Base-by-base conservation (phyloP, 1,140 invertebrate species). In the Drosophila guanche region DNA sequence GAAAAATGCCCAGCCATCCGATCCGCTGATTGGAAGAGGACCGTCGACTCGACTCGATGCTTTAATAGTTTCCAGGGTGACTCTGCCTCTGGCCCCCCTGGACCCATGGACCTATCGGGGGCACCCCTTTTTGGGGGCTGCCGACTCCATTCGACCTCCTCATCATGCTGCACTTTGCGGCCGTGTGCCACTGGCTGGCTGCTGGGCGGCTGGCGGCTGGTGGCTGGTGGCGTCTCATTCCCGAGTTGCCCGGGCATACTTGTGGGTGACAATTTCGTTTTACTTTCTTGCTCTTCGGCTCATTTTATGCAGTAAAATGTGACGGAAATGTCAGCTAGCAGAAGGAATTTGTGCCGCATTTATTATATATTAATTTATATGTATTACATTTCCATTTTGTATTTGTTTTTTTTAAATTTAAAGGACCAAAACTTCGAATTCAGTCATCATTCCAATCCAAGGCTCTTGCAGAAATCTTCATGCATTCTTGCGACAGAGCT, bases 21-120 rank as follows among this genome's bases (percentile, higher is more conserved):
- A 85, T 80, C 81, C 80, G 80, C 80, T 85, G 80, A 85, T 86
- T 85, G 80, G 80, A 86, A 86, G 81, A 84, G 79, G 56, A 57
- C 60, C 60, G 43, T 42, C 33, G 53, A 75, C 70, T 27, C 67
- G 47, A 57, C 41, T 53, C 79, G 46, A 59, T 65, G 72, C 59
- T 72, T 86, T 86, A 65, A 77, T 85, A 85, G 81, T 80, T 84
- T 66, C 52, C 75, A 63, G 79, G 55, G 75, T 65, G 61, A 56
- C 50, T 58, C 37, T 22, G 20, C 29, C 56, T 23, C 57, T 20
- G 16, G 16, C 45, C 60, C 5, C n/a, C 27, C 42, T 42, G 5
- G 1, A 5, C 12, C 5, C 4, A n/a, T 4, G 23, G 3, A 10
- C 20, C 0, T 16, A 3, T 14, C 43, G n/a, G 7, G 5, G 23